Evolutionary conservation across 2,113 vertebrate genomes (phyloP).

Genomic region (Prinia subflava): DNA sequence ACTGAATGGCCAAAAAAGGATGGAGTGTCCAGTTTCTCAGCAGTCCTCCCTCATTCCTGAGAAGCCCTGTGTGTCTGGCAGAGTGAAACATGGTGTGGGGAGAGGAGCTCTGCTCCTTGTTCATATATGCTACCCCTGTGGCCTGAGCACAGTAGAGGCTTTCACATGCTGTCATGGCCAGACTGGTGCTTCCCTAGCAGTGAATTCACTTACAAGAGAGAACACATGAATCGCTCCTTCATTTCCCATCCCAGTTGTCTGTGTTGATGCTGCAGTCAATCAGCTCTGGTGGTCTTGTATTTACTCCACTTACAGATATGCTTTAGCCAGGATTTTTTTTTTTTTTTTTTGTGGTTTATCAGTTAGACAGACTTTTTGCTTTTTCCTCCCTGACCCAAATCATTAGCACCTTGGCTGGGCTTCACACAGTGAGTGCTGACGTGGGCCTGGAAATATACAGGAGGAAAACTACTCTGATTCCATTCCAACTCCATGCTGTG

Average conservation of each 20-base stretch:
- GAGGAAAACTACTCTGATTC: background rate
- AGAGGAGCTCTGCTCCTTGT: background rate
- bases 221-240: constrained; percentile 25
- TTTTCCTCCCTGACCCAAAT: background rate
- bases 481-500: background rate
- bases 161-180: background rate
- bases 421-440: background rate
- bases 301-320: background rate
- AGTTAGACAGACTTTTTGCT: background rate
- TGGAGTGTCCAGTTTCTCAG: background rate
- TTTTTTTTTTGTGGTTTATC: background rate
- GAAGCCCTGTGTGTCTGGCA: background rate
- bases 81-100: background rate
- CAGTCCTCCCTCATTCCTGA: background rate
- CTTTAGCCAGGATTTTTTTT: background rate
- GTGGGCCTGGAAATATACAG: background rate
- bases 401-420: background rate
- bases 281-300: background rate
- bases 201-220: background rate
- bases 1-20: background rate
- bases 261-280: background rate
- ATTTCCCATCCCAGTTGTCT: background rate
- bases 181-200: background rate
- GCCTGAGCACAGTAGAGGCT: constrained; percentile 25
- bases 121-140: background rate